Base-by-base conservation (phyloP, 2,888 invertebrate genomes). In the Trilocha varians region DNA sequence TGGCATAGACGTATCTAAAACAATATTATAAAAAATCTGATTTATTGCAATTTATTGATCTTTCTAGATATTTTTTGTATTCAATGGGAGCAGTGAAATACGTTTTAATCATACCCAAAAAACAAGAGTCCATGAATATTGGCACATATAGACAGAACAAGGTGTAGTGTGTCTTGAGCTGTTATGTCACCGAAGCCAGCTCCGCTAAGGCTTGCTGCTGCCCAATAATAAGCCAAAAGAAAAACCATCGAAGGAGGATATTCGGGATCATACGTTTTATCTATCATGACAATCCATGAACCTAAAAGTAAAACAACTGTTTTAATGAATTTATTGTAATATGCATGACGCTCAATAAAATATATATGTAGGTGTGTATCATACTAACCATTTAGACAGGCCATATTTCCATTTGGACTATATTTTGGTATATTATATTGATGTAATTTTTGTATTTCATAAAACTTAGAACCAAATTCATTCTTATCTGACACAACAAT, bases 101-200 rank as follows among this genome's bases (percentile, higher is more conserved):
- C 18, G 14, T 15, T 32, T 13, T 16, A 18, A 40, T 37, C 43
- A 42, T 66, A 85, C 84, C 87, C 87, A 59, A 87, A 86, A 57
- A 87, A 86, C 48, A 87, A 61, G 46, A 73, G 73, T 18, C 87
- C 87, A 54, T 83, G 84, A 47, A 86, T 53, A 49, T 72, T 77
- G 41, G 77, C 69, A 42, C 78, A 71, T 47, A 79, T 78, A 46
- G 78, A 70, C 45, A 87, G 56, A 39, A 84, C 57, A 71, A 86
- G 76, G 54, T 80, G 78, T 34, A 57, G 50, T 39, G 75, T 65
- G 51, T 79, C 76, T 48, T 84, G 78, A 1, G 87, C 77, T 15
- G 71, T 73, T 44, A 87, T 71, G 54, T 87, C 87, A 40, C 87
- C 87, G 45, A 87, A 84, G 9, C 87, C 87, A 40, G 80, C 79